A percentile compares a stretch with the other conserved stretches of the same genome.
Evolutionary conservation across 2,797 vertebrate genomes (phyloP).

Genomic region (Tadarida brasiliensis): DNA sequence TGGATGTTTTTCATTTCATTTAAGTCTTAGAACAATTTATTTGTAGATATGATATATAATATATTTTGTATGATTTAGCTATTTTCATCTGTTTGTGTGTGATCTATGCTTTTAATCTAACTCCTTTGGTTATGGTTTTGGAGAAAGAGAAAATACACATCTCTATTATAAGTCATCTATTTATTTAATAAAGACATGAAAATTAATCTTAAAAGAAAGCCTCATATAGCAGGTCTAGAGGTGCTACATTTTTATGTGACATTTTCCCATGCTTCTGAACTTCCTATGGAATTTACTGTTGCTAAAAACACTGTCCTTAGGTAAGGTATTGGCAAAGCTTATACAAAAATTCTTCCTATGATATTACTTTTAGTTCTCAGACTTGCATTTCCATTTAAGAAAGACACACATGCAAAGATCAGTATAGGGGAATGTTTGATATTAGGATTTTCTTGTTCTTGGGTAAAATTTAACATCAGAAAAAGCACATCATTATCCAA

Average conservation of each 20-base stretch:
- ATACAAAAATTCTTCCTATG: not conserved
- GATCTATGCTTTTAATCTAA: not conserved
- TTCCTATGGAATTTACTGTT: not conserved
- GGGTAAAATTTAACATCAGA: not conserved
- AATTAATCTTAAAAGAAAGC: not conserved
- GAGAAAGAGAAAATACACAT: not conserved
- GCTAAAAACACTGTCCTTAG: not conserved
- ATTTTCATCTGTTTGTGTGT: not conserved
- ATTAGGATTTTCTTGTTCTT: not conserved
- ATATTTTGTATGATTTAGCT: not conserved
- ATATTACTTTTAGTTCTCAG: not conserved
- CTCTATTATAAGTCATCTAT: not conserved
- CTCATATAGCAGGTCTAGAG: not conserved
- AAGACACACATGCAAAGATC: not conserved
- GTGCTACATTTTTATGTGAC: not conserved
- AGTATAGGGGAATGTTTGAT: not conserved
- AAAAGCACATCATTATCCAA: not conserved
- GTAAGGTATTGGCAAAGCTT: not conserved
- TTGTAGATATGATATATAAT: not conserved
- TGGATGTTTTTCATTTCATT: not conserved
- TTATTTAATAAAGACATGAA: slow-evolving; percentile 29
- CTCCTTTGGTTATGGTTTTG: not conserved
- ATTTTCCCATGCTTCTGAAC: not conserved
- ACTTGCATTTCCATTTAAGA: not conserved
- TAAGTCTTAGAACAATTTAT: not conserved